phyloP scores from a whole-genome alignment of 2,797 vertebrate genomes.

The Acropternis orthonyx region DNA sequence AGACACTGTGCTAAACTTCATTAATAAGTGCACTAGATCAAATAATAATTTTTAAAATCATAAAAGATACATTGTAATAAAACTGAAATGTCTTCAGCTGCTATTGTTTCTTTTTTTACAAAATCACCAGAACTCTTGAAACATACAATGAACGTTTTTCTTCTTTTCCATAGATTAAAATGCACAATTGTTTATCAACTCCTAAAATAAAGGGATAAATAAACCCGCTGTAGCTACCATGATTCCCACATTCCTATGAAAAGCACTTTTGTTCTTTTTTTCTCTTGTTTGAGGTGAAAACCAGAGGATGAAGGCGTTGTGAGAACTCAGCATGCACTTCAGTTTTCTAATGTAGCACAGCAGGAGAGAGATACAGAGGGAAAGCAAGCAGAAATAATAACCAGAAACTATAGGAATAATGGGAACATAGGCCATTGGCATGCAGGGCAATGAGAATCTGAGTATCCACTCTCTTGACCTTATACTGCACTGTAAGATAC shows the following conservation, averaged over 20 bases:
- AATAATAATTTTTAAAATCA: not conserved
- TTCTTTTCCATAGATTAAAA: not conserved
- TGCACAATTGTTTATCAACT: not conserved
- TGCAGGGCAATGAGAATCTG: not conserved
- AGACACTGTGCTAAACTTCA: not conserved
- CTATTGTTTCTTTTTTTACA: not conserved
- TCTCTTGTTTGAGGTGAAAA: not conserved
- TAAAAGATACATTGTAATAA: not conserved
- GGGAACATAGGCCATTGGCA: not conserved
- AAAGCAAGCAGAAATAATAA: conserved; percentile 53
- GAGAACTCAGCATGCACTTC: not conserved
- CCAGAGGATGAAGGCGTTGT: not conserved
- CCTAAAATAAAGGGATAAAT: not conserved
- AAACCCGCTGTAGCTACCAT: not conserved
- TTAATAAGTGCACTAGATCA: not conserved
- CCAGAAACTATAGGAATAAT: not conserved
- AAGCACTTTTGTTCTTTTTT: not conserved
- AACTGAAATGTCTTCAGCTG: not conserved
- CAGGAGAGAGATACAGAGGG: not conserved
- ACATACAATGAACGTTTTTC: not conserved
- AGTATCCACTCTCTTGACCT: not conserved
- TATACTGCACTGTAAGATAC: not conserved
- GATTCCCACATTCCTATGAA: not conserved
- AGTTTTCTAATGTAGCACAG: conserved; percentile 20
- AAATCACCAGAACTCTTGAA: not conserved